Conservation (phyloP, 2,888 invertebrate species). For the Abrostola triplasia region DNA sequence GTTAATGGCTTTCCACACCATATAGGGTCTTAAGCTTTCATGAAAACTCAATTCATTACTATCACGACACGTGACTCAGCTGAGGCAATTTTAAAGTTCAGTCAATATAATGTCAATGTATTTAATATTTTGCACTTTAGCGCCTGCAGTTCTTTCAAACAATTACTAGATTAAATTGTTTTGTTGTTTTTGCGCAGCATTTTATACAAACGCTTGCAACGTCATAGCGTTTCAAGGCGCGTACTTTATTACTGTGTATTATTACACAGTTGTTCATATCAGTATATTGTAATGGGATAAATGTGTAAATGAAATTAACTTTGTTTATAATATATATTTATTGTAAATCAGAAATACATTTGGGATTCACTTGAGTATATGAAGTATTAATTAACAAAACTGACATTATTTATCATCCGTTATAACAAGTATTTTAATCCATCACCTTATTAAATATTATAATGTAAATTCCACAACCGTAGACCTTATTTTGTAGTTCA, state of each 20-base stretch:
- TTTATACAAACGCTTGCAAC: no score
- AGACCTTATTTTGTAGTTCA: slow-evolving; percentile 22
- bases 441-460: slow-evolving; percentile 13
- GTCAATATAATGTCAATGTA: no score
- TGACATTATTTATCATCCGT: slow-evolving; percentile 7
- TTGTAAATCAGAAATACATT: slow-evolving; percentile 39
- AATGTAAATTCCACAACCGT: slow-evolving; percentile 28
- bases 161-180: no score
- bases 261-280: slow-evolving; percentile 36
- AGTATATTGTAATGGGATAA: slow-evolving; percentile 34
- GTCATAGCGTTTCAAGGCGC: not conserved
- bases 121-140: no score
- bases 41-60: no score
- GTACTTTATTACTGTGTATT: slow-evolving; percentile 3
- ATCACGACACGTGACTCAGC: no score
- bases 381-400: slow-evolving; percentile 28
- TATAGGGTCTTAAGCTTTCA: no score
- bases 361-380: slow-evolving; percentile 30
- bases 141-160: no score
- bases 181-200: no score
- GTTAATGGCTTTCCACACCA: no score
- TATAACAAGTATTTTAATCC: slow-evolving; percentile 17
- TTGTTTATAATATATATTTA: slow-evolving; percentile 33
- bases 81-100: no score
- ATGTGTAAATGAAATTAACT: slow-evolving; percentile 29